A percentile compares a stretch with the other conserved stretches of the same genome.
phyloP scores from a whole-genome alignment of 2,113 vertebrate species.

The Camelus bactrianus region DNA sequence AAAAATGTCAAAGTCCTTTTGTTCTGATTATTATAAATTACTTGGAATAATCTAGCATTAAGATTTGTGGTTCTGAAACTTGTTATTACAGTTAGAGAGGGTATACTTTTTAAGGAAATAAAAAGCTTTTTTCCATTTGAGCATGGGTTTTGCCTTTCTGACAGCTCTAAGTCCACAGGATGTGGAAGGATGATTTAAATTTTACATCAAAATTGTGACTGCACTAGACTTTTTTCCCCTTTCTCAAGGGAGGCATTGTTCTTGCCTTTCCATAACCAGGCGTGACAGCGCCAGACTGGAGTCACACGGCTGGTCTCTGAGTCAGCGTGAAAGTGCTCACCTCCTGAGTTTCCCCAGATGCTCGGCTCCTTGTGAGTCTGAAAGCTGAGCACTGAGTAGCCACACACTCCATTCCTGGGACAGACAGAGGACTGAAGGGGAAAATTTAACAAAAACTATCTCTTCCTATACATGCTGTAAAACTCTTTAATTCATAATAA shows the following conservation, averaged over 20 bases:
- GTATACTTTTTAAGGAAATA: slow-evolving; percentile 85
- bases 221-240: slow-evolving; percentile 75
- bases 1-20: slow-evolving; percentile 83
- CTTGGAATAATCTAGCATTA: slow-evolving; percentile 83
- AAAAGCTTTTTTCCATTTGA: slow-evolving; percentile 86
- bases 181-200: slow-evolving; percentile 86
- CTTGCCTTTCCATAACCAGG: slow-evolving; percentile 84
- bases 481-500: slow-evolving; percentile 23
- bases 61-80: slow-evolving; percentile 84
- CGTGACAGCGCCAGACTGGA: slow-evolving; percentile 85
- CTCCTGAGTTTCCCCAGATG: slow-evolving; percentile 81
- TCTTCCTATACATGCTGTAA: not conserved
- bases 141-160: slow-evolving; percentile 84
- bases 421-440: not conserved
- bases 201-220: slow-evolving; percentile 86
- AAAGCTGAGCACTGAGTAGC: slow-evolving; percentile 32
- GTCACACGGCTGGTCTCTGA: slow-evolving; percentile 82
- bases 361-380: slow-evolving; percentile 66
- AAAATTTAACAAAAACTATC: not conserved
- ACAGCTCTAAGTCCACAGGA: slow-evolving; percentile 88
- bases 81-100: slow-evolving; percentile 84
- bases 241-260: slow-evolving; percentile 86
- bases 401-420: not conserved
- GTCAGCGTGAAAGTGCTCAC: slow-evolving; percentile 80
- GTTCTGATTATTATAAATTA: slow-evolving; percentile 86